Base-by-base conservation (phyloP, 2,797 vertebrate species). In the Etheostoma nigrum region DNA sequence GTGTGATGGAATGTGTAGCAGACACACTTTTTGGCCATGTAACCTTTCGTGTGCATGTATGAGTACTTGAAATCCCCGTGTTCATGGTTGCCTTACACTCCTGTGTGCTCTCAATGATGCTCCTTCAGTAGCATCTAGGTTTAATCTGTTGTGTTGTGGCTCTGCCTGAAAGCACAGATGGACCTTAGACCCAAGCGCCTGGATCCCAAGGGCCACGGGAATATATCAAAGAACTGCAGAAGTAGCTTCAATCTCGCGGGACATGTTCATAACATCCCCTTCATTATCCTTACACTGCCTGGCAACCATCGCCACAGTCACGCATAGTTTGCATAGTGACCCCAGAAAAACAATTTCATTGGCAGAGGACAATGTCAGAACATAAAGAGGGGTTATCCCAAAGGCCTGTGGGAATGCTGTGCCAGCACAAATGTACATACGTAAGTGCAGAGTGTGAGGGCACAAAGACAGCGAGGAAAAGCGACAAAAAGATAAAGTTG, bases 371-470 rank as follows among this genome's bases (percentile, higher is more conserved):
- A 74, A 60, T 78, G 77, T 61, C 79, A 83, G 83, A 74, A 76
- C 69, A 83, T 64, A 68, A 78, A 86, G 81, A 71, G 74, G 77
- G 81, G 83, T 86, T 88, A 84, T 88, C 73, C 75, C 72, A 74
- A 70, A 91, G 89, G 84, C 74, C 80, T 78, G 73, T 70, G 72
- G 71, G 78, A 86, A 61, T 74, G 85, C 90, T 90, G 82, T 49
- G 73, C 69, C 73, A 89, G 86, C 89, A 90, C 57, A 79, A 83
- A 76, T 65, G 64, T 71, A 40, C 53, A 58, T 45, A 40, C 53
- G 55, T 45, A 73, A 66, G 59, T 74, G 69, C 70, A 33, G 23
- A 78, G 66, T 79, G 71, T 71, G 65, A 88, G 82, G 78, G 58
- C 48, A 76, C 33, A 81, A 59, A 81, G 57, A 79, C 25, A 68